Conservation (phyloP, 92 coral and sea anemone genomes). For the Phenganax marumi region DNA sequence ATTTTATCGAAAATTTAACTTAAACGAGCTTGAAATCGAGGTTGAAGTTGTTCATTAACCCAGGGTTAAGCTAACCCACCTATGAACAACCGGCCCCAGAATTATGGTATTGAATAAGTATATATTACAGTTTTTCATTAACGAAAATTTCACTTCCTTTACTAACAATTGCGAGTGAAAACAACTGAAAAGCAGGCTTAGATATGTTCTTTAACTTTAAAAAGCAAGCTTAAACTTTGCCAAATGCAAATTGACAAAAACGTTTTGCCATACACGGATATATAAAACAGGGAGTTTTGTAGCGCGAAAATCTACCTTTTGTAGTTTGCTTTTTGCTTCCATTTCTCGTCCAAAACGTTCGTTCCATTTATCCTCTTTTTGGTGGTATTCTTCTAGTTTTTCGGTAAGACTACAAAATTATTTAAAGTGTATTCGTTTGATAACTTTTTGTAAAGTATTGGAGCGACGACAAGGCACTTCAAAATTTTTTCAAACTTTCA, state of each 20-base stretch:
- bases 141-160: too few species aligned
- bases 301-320: slow-evolving; percentile 59
- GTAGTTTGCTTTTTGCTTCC: slow-evolving; percentile 82
- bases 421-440: neutral
- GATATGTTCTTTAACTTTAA: too few species aligned
- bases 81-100: too few species aligned
- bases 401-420: slow-evolving; percentile 48
- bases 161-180: too few species aligned
- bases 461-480: neutral
- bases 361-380: slow-evolving; percentile 82
- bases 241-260: neutral
- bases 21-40: too few species aligned
- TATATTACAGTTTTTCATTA: too few species aligned
- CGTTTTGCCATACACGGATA: neutral
- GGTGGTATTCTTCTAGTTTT: slow-evolving; percentile 69
- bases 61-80: too few species aligned
- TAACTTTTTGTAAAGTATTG: neutral
- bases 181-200: neutral
- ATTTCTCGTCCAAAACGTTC: slow-evolving; percentile 72
- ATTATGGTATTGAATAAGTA: too few species aligned
- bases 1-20: too few species aligned
- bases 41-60: too few species aligned
- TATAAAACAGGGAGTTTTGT: neutral
- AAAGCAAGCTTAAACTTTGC: neutral
- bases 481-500: neutral